Evolutionary conservation across 2,113 vertebrate species (phyloP).

Genomic region (Rhagologus leucostigma): DNA sequence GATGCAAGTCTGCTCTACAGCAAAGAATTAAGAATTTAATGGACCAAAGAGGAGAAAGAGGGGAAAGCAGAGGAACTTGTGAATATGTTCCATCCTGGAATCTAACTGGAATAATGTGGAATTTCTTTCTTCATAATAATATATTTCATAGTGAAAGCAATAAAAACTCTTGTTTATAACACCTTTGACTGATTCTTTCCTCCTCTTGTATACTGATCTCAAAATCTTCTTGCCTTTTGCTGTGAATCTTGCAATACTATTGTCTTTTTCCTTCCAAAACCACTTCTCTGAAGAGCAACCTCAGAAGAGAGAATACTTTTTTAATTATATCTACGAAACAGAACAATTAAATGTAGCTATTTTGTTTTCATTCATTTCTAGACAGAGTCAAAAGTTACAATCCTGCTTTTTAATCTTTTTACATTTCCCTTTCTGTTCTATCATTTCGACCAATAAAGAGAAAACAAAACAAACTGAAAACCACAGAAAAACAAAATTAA

Average conservation of each 20-base stretch:
- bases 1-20: not conserved
- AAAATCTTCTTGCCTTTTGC: not conserved
- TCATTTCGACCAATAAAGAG: not conserved
- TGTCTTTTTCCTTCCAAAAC: not conserved
- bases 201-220: not conserved
- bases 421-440: not conserved
- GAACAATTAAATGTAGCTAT: not conserved
- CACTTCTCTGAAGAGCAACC: not conserved
- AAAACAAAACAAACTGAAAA: not conserved
- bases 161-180: not conserved
- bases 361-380: not conserved
- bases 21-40: not conserved
- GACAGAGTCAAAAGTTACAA: not conserved
- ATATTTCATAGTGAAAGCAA: not conserved
- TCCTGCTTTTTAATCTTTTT: not conserved
- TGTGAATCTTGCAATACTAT: not conserved
- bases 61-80: not conserved
- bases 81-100: not conserved
- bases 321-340: not conserved
- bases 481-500: not conserved
- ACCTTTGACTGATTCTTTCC: not conserved
- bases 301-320: not conserved
- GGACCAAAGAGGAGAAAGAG: not conserved
- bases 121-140: not conserved
- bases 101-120: not conserved